phyloP scores from a whole-genome alignment of 2,113 vertebrate genomes.

The Antechinus flavipes region DNA sequence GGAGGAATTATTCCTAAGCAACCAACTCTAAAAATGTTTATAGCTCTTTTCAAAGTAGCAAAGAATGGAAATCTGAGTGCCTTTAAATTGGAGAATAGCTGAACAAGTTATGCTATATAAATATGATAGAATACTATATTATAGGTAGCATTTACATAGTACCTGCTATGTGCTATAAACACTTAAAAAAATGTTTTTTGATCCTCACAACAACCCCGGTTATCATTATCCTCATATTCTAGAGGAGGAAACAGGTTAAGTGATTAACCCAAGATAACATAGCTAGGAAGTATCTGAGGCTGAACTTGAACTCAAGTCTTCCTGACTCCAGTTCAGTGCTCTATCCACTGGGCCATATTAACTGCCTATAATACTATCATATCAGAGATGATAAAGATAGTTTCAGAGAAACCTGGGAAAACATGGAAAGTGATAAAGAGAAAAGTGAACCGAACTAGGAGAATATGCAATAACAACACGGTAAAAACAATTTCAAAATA shows the following conservation, averaged over 20 bases:
- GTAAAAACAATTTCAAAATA: too few species aligned
- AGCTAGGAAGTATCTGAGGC: neutral
- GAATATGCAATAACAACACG: neutral
- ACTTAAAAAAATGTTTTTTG: neutral
- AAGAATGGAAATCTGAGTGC: neutral
- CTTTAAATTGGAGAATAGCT: neutral
- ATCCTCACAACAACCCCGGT: neutral
- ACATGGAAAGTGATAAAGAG: neutral
- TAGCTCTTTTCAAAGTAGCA: neutral
- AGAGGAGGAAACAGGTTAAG: neutral
- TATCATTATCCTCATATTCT: neutral
- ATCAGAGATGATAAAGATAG: neutral
- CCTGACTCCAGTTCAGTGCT: neutral
- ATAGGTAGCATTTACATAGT: neutral
- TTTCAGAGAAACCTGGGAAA: neutral
- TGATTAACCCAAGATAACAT: neutral
- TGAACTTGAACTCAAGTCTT: neutral
- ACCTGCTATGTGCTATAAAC: neutral
- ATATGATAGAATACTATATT: neutral
- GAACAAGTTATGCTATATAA: neutral
- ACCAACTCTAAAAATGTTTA: neutral
- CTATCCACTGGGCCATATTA: neutral
- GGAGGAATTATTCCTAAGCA: neutral
- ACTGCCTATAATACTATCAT: neutral
- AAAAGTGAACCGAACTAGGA: neutral